phyloP scores from a whole-genome alignment of 2,113 vertebrate species.

The Crotophaga sulcirostris region DNA sequence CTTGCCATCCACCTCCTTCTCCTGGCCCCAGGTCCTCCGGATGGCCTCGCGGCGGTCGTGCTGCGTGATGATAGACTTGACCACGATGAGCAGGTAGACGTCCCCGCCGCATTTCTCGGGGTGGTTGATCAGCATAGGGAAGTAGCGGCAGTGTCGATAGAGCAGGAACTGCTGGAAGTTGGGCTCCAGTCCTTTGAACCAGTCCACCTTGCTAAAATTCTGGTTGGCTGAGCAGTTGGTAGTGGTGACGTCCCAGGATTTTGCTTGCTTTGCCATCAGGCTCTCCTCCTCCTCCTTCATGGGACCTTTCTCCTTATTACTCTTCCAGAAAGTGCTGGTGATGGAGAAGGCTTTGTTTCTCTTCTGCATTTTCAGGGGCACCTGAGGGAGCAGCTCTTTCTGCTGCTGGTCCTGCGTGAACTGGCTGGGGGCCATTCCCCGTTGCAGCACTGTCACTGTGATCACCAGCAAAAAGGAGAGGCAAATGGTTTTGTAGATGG shows the following conservation, averaged over 20 bases:
- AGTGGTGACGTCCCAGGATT: slow-evolving; percentile 83
- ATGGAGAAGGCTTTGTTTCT: background rate
- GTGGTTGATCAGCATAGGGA: slow-evolving; percentile 91
- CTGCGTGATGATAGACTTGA: slow-evolving; percentile 93
- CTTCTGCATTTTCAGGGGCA: slow-evolving; percentile 46
- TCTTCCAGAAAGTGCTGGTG: slow-evolving; percentile 83
- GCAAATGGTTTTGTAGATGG: slow-evolving; percentile 80
- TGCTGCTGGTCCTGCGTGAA: slow-evolving; percentile 75
- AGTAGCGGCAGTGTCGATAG: slow-evolving; percentile 93
- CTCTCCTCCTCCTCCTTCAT: slow-evolving; percentile 8
- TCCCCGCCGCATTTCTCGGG: slow-evolving; percentile 85
- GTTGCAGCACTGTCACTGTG: slow-evolving; percentile 82
- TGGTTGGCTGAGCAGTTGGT: slow-evolving; percentile 87
- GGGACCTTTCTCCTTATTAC: background rate
- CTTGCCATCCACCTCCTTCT: slow-evolving; percentile 80
- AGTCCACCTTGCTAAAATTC: slow-evolving; percentile 82
- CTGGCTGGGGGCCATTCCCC: slow-evolving; percentile 73
- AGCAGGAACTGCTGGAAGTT: slow-evolving; percentile 90
- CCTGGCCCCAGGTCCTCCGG: slow-evolving; percentile 91
- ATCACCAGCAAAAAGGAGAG: slow-evolving; percentile 83
- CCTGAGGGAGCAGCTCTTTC: background rate
- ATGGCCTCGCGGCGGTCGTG: slow-evolving; percentile 92
- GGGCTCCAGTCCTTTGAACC: slow-evolving; percentile 84
- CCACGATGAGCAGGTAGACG: slow-evolving; percentile 85
- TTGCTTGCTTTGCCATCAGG: background rate